These are phyloP conservation scores for Stenchaetothrips biformis DNA, from an alignment of 2,888 invertebrate genomes.

Conservation along the genomic window DNA sequence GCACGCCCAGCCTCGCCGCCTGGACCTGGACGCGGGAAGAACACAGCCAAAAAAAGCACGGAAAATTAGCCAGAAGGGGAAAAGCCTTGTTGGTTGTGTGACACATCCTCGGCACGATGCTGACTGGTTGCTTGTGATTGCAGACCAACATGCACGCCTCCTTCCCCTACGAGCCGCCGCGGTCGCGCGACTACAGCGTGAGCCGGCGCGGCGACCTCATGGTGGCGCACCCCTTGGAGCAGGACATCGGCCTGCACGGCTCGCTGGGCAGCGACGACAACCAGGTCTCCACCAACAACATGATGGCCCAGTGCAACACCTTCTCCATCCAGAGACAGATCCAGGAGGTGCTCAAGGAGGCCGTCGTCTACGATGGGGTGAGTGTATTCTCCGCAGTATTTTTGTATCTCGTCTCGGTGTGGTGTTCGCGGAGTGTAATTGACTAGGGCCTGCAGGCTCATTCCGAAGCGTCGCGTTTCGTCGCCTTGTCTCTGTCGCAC, in stretches of 20 bases:
- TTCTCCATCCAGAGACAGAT: conserved; percentile 19
- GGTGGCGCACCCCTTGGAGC: conserved; percentile 29
- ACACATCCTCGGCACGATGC: too few relatives aligned
- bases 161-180: conserved; percentile 50
- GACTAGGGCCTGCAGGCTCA: too few relatives aligned
- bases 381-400: neutral
- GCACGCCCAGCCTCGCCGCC: too few relatives aligned
- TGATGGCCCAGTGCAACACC: conserved; percentile 21
- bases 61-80: too few relatives aligned
- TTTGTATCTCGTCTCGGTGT: conserved; percentile 49
- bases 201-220: conserved; percentile 33
- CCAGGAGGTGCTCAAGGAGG: conserved; percentile 24
- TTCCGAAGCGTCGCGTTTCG: too few relatives aligned
- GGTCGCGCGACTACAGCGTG: conserved; percentile 43
- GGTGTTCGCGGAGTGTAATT: conserved; percentile 47
- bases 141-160: conserved; percentile 52
- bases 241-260: conserved; percentile 41
- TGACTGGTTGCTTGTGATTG: conserved; percentile 36
- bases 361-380: conserved; percentile 17
- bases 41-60: too few relatives aligned
- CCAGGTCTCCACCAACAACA: conserved; percentile 42
- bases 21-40: too few relatives aligned
- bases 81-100: too few relatives aligned
- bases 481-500: too few relatives aligned
- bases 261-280: conserved; percentile 52